These are phyloP conservation scores for Bostrychus sinensis DNA, from an alignment of 2,113 vertebrate genomes.

Conservation along the genomic window DNA sequence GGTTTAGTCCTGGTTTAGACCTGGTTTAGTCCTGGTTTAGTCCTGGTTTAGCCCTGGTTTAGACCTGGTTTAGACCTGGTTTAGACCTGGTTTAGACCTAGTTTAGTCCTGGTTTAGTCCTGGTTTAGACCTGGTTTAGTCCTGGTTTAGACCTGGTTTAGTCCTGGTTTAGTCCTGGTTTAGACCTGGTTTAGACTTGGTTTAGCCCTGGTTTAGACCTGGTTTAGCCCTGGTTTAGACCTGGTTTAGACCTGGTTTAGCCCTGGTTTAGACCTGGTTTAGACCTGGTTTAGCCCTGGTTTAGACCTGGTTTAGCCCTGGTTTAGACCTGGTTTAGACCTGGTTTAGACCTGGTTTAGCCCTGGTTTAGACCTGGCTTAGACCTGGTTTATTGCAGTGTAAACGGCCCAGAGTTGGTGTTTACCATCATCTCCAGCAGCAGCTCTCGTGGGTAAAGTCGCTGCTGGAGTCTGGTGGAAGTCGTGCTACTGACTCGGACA, in stretches of 20 bases:
- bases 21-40: neutral
- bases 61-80: neutral
- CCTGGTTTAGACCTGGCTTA: too few species aligned
- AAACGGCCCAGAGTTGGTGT: too few species aligned
- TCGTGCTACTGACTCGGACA: constrained; percentile 63
- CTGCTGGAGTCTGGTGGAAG: constrained; percentile 17
- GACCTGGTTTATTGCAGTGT: too few species aligned
- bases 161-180: neutral
- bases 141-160: neutral
- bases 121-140: neutral
- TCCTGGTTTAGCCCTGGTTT: neutral
- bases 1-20: neutral
- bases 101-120: neutral
- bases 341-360: too few species aligned
- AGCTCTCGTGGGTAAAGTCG: constrained; percentile 8
- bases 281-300: too few species aligned
- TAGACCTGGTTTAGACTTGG: neutral
- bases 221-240: too few species aligned
- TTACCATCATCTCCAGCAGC: too few species aligned
- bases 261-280: too few species aligned
- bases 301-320: too few species aligned
- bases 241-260: too few species aligned
- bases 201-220: too few species aligned
- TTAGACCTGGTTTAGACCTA: neutral
- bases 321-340: too few species aligned